Evolutionary conservation across 2,797 vertebrate genomes (phyloP).

Genomic region (Eulemur rubriventer): DNA sequence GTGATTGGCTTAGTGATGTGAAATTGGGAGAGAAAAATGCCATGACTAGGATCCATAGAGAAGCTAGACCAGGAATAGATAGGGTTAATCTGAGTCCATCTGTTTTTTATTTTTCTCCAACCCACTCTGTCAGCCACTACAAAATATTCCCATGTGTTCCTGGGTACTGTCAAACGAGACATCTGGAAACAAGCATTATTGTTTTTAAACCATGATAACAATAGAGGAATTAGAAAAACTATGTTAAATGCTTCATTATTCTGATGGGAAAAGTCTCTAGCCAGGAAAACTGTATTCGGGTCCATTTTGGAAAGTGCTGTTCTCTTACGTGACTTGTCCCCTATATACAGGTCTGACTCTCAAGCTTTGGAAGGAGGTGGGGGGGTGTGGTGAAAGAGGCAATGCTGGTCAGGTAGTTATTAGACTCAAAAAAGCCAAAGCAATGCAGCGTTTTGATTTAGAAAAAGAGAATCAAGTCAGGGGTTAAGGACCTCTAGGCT

Average conservation of each 20-base stretch:
- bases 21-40: constrained; percentile 59
- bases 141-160: constrained; percentile 87
- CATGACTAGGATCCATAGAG: constrained; percentile 38
- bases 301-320: constrained; percentile 24
- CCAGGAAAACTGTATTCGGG: constrained; percentile 52
- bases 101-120: constrained; percentile 85
- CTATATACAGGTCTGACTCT: neutral
- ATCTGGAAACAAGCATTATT: constrained; percentile 83
- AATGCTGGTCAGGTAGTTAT: neutral
- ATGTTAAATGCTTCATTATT: constrained; percentile 80
- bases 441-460: neutral
- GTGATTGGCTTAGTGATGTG: neutral
- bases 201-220: constrained; percentile 85
- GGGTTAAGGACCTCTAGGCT: constrained; percentile 43
- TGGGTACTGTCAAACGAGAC: constrained; percentile 81
- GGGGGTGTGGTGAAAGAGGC: neutral
- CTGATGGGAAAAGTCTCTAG: constrained; percentile 76
- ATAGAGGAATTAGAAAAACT: constrained; percentile 84
- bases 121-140: constrained; percentile 83
- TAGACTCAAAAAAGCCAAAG: neutral
- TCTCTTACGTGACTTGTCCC: constrained; percentile 43
- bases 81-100: constrained; percentile 83
- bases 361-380: neutral
- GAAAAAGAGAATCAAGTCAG: constrained; percentile 40
- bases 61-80: constrained; percentile 79